phyloP scores from a whole-genome alignment of 2,113 vertebrate genomes.

The Tragelaphus scriptus region DNA sequence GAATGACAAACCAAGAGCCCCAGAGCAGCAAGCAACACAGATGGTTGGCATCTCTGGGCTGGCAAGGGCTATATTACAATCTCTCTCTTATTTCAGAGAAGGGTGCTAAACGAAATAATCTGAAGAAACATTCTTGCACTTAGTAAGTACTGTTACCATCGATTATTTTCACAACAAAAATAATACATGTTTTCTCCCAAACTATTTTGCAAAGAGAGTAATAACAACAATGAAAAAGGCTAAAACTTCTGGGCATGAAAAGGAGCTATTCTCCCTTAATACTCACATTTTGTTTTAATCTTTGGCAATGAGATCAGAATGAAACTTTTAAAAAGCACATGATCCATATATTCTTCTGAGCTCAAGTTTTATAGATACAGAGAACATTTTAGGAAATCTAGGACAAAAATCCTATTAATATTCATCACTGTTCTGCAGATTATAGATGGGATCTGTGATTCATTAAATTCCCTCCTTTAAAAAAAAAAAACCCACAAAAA shows the following conservation, averaged over 20 bases:
- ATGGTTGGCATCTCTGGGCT: neutral
- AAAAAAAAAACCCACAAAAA: neutral
- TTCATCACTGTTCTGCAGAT: neutral
- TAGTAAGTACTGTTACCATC: neutral
- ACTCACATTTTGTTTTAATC: constrained; percentile 30
- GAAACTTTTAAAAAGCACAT: neutral
- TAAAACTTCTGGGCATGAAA: neutral
- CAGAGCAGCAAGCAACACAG: neutral
- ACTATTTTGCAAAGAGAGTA: neutral
- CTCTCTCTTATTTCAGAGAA: neutral
- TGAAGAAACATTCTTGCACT: neutral
- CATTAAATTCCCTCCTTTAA: constrained; percentile 10
- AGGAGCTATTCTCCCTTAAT: neutral
- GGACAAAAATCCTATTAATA: constrained; percentile 30
- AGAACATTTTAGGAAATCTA: constrained; percentile 21
- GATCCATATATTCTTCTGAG: constrained; percentile 1
- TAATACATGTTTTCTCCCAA: neutral
- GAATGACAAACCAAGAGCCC: neutral
- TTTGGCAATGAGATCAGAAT: neutral
- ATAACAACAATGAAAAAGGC: neutral
- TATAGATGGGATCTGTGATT: neutral
- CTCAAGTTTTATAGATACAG: constrained; percentile 34
- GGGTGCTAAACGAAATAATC: neutral
- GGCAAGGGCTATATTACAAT: neutral
- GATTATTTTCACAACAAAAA: neutral